A percentile compares a stretch with the other conserved stretches of the same genome.
Evolutionary conservation across 2,797 vertebrate species (phyloP).

Genomic region (Craterocephalus amniculus): DNA sequence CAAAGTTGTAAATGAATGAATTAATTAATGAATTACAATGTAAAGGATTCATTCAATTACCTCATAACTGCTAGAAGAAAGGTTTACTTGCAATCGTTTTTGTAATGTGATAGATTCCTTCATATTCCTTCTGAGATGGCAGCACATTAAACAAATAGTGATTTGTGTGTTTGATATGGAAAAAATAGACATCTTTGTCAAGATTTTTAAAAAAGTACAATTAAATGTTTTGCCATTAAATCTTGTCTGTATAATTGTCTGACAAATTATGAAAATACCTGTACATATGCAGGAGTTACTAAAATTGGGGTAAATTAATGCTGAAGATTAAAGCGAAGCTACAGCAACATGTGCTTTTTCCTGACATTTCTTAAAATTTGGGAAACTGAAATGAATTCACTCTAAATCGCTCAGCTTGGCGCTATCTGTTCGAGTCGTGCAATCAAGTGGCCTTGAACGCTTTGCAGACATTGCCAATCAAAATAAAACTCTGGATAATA

Average conservation of each 20-base stretch:
- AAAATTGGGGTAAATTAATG: slow-evolving; percentile 10
- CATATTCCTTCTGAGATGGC: background rate
- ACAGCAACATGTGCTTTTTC: slow-evolving; percentile 19
- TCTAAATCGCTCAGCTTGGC: slow-evolving; percentile 8
- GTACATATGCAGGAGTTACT: too few relatives aligned
- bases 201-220: too few relatives aligned
- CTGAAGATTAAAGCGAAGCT: background rate
- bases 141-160: background rate
- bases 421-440: slow-evolving; percentile 47
- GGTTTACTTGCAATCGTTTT: background rate
- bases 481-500: slow-evolving; percentile 70
- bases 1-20: background rate
- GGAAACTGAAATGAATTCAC: slow-evolving; percentile 17
- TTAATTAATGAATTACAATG: background rate
- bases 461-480: slow-evolving; percentile 72
- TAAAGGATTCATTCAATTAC: background rate
- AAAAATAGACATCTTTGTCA: slow-evolving; percentile 2
- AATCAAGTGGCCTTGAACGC: slow-evolving; percentile 66
- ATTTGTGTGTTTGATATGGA: slow-evolving; percentile 1
- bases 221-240: too few relatives aligned
- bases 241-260: background rate
- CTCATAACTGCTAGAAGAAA: background rate
- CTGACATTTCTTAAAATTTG: background rate
- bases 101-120: background rate
- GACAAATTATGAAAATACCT: background rate